Evolutionary conservation across 2,888 invertebrate species (phyloP).

Genomic region (Hipparchia semele): DNA sequence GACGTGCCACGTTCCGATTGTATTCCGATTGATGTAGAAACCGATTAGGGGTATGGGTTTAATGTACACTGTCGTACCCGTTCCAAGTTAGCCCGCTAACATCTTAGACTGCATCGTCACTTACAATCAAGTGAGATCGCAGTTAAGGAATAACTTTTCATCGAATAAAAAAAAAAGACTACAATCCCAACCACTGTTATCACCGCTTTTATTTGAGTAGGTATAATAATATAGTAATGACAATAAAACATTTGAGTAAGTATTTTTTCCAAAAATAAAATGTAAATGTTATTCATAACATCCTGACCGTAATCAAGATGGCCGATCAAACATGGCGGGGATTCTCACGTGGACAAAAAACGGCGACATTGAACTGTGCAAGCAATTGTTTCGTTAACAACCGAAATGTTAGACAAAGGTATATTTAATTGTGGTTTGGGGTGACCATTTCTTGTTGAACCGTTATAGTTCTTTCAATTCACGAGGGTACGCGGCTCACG

Average conservation of each 20-base stretch:
- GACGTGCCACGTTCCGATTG: too few species aligned
- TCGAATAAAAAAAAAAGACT: too few species aligned
- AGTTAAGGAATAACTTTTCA: too few species aligned
- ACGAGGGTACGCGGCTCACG: too few species aligned
- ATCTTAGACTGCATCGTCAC: too few species aligned
- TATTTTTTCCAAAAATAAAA: conserved; percentile 3
- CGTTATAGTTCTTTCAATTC: too few species aligned
- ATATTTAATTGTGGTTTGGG: conserved; percentile 59
- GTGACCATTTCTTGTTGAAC: conserved; percentile 40
- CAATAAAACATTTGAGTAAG: neutral
- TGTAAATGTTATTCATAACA: conserved; percentile 23
- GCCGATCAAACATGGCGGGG: conserved; percentile 52
- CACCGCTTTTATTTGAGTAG: neutral
- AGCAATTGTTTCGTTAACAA: conserved; percentile 54
- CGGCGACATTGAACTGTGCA: conserved; percentile 61
- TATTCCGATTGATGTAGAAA: too few species aligned
- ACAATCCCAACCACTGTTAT: neutral
- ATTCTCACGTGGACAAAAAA: conserved; percentile 54
- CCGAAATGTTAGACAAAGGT: conserved; percentile 66
- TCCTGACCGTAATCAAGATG: conserved; percentile 37
- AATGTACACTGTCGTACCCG: too few species aligned
- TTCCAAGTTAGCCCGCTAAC: too few species aligned
- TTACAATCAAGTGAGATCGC: too few species aligned
- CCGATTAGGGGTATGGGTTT: too few species aligned
- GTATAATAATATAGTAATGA: too few species aligned